Evolutionary conservation across 2,888 invertebrate genomes (phyloP).

Genomic region (Cremastinae sp.): DNA sequence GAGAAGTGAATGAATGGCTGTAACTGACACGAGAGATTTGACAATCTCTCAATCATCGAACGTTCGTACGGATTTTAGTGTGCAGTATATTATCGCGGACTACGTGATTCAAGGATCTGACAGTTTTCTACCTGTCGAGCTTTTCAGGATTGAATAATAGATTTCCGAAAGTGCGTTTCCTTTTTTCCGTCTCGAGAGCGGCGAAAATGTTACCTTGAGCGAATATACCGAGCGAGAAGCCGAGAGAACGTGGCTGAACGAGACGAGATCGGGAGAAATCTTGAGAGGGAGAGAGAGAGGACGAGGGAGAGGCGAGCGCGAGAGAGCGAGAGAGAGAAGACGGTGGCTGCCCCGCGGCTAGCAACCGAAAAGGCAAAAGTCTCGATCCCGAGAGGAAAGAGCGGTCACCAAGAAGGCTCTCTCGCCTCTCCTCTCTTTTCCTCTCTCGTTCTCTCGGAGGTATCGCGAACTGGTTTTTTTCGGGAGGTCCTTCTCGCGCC

Average conservation of each 20-base stretch:
- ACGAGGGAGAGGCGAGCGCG: conserved; percentile 46
- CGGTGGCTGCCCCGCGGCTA: conserved; percentile 74
- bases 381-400: conserved; percentile 53
- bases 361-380: conserved; percentile 76
- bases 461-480: conserved; percentile 74
- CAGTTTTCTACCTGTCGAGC: conserved; percentile 17
- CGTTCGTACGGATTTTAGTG: neutral
- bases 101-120: conserved; percentile 8
- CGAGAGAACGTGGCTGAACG: conserved; percentile 40
- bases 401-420: conserved; percentile 50
- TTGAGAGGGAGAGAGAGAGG: conserved; percentile 57
- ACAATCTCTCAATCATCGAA: conserved; percentile 33
- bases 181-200: neutral
- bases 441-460: conserved; percentile 54
- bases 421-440: conserved; percentile 11
- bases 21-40: conserved; percentile 51
- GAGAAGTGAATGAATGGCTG: conserved; percentile 28
- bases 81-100: too few species aligned
- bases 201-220: conserved; percentile 37
- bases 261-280: conserved; percentile 19
- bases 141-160: neutral
- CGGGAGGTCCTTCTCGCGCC: conserved; percentile 65
- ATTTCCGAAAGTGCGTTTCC: neutral
- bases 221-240: conserved; percentile 29
- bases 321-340: conserved; percentile 61